Conservation (phyloP, 2,797 vertebrate species). For the Enteromius thamalakanensis region DNA sequence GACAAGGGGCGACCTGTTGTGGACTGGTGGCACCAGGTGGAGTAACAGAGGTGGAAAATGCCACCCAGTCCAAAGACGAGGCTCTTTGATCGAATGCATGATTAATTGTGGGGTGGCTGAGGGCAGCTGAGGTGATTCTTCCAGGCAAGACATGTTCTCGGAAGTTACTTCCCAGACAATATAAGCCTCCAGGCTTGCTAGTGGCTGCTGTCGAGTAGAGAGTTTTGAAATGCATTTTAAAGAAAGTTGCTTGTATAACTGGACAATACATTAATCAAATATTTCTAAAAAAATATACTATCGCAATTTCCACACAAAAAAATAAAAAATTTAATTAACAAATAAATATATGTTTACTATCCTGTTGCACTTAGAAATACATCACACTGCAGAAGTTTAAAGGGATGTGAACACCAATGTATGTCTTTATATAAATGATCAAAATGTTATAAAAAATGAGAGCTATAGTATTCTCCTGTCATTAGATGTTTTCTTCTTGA, state of each 20-base stretch:
- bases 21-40: slow-evolving; percentile 68
- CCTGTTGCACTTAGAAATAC: not conserved
- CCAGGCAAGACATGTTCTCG: slow-evolving; percentile 3
- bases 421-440: not conserved
- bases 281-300: not conserved
- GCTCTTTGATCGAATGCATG: slow-evolving; percentile 74
- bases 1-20: slow-evolving; percentile 62
- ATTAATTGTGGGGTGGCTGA: slow-evolving; percentile 75
- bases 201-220: not conserved
- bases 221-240: not conserved
- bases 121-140: slow-evolving; percentile 66
- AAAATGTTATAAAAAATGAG: not conserved
- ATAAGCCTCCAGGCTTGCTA: slow-evolving; percentile 11
- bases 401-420: too few relatives aligned
- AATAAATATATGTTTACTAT: not conserved
- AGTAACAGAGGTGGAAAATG: slow-evolving; percentile 52
- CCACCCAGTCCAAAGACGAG: slow-evolving; percentile 53
- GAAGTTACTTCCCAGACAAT: slow-evolving; percentile 21
- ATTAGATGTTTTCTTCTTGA: not conserved
- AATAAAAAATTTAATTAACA: too few relatives aligned
- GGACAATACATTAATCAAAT: not conserved
- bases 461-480: not conserved
- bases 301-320: not conserved
- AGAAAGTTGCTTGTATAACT: not conserved
- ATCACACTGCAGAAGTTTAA: too few relatives aligned